A percentile compares a stretch with the other conserved stretches of the same genome.
phyloP scores from a whole-genome alignment of 2,797 vertebrate species.

The Thalassophryne amazonica region DNA sequence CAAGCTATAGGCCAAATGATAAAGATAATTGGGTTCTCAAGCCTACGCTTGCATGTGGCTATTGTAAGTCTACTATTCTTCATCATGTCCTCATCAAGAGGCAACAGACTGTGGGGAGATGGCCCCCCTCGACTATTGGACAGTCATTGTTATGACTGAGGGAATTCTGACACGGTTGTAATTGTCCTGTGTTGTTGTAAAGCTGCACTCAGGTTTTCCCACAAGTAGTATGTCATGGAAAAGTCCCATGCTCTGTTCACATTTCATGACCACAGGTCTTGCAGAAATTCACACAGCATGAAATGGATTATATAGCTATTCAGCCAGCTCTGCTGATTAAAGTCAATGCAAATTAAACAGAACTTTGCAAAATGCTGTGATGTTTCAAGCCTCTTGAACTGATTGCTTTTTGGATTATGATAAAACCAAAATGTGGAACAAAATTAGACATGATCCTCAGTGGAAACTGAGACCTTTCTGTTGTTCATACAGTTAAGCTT shows the following conservation, averaged over 20 bases:
- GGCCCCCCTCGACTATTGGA: conserved; percentile 40
- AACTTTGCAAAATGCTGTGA: background rate
- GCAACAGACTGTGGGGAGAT: conserved; percentile 52
- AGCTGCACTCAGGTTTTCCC: conserved; percentile 53
- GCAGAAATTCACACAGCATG: background rate
- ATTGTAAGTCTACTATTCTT: conserved; percentile 49
- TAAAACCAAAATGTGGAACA: background rate
- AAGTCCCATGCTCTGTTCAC: conserved; percentile 43
- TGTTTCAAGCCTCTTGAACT: conserved; percentile 9
- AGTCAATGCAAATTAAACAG: conserved; percentile 1
- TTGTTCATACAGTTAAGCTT: background rate
- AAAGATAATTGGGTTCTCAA: conserved; percentile 68
- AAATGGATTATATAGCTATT: conserved; percentile 1
- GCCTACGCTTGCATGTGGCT: conserved; percentile 41
- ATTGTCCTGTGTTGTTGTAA: conserved; percentile 56
- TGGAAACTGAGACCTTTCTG: background rate
- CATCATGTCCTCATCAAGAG: conserved; percentile 55
- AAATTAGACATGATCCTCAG: background rate
- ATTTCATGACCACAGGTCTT: background rate
- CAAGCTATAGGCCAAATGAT: conserved; percentile 67
- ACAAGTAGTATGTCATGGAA: conserved; percentile 15
- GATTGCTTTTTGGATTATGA: background rate
- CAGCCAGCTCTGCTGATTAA: background rate
- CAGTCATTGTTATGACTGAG: conserved; percentile 60
- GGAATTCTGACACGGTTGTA: conserved; percentile 64